Evolutionary conservation across 2,797 vertebrate genomes (phyloP).

Genomic region (Sebastes elongatus): DNA sequence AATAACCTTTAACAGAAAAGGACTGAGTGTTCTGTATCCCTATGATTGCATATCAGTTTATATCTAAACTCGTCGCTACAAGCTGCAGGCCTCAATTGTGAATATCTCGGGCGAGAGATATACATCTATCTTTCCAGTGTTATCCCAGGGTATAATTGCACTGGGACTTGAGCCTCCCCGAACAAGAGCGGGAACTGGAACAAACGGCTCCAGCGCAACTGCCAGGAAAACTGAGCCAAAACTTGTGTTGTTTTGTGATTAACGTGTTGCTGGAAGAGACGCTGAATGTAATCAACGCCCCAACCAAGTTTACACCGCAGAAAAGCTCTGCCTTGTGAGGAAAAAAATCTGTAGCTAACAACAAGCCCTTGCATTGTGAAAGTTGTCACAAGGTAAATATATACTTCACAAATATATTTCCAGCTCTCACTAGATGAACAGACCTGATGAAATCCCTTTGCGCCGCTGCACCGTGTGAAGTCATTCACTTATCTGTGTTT

Average conservation of each 20-base stretch:
- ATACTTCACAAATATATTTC: neutral
- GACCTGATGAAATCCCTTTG: neutral
- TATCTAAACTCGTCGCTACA: neutral
- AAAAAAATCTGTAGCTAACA: slow-evolving; percentile 3
- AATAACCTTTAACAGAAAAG: slow-evolving; percentile 9
- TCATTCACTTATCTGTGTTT: slow-evolving; percentile 46
- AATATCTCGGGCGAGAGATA: slow-evolving; percentile 1
- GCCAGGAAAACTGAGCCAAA: slow-evolving; percentile 60
- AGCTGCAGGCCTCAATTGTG: slow-evolving; percentile 26
- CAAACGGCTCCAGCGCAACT: slow-evolving; percentile 44
- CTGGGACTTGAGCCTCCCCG: slow-evolving; percentile 59
- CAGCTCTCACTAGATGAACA: neutral
- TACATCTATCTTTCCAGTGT: slow-evolving; percentile 37
- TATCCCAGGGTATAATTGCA: slow-evolving; percentile 62
- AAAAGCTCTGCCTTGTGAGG: slow-evolving; percentile 18
- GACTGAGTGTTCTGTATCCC: slow-evolving; percentile 12
- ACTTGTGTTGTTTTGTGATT: slow-evolving; percentile 67
- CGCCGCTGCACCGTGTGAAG: neutral
- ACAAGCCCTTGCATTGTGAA: slow-evolving; percentile 1
- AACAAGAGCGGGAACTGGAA: slow-evolving; percentile 59
- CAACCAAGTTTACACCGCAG: slow-evolving; percentile 14
- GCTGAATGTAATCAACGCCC: slow-evolving; percentile 49
- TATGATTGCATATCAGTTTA: neutral
- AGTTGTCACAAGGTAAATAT: neutral
- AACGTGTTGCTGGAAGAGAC: slow-evolving; percentile 56